Percentiles rank a stretch among this genome's conserved stretches.
These are phyloP conservation scores for Brachymystax lenok DNA, from an alignment of 2,797 vertebrate species.

Conservation along the genomic window DNA sequence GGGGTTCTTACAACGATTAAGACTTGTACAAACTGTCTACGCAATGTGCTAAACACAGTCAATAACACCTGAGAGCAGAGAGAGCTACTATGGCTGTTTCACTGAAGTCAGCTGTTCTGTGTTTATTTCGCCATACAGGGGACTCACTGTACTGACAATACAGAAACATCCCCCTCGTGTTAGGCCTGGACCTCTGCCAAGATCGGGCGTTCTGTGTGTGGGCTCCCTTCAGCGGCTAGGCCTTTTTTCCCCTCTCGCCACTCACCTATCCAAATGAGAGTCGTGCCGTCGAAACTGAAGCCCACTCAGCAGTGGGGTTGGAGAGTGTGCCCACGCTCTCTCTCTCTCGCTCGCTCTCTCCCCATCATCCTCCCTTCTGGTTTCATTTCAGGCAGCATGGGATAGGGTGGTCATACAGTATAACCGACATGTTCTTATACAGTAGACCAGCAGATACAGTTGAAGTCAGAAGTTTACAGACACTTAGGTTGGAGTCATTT, in stretches of 20 bases:
- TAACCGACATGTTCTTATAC: no score
- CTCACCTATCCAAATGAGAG: not conserved
- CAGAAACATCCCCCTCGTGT: not conserved
- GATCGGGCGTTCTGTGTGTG: not conserved
- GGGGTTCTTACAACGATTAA: not conserved
- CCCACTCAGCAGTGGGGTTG: not conserved
- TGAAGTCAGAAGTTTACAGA: no score
- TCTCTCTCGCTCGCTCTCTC: not conserved
- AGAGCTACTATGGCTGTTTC: not conserved
- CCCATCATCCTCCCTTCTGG: not conserved
- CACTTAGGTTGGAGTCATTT: no score
- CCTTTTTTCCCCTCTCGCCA: not conserved
- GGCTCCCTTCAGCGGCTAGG: not conserved
- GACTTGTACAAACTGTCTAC: not conserved
- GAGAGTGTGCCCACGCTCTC: not conserved
- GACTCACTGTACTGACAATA: not conserved
- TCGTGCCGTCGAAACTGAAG: not conserved
- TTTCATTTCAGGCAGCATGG: not conserved
- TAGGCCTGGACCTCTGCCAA: not conserved
- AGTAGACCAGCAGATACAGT: no score
- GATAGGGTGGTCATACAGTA: not conserved
- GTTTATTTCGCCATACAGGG: not conserved
- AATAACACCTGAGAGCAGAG: not conserved
- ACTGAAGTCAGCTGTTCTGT: not conserved
- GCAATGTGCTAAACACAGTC: not conserved